Evolutionary conservation across 1,140 invertebrate genomes (phyloP).

Genomic region (Tribolium madens): DNA sequence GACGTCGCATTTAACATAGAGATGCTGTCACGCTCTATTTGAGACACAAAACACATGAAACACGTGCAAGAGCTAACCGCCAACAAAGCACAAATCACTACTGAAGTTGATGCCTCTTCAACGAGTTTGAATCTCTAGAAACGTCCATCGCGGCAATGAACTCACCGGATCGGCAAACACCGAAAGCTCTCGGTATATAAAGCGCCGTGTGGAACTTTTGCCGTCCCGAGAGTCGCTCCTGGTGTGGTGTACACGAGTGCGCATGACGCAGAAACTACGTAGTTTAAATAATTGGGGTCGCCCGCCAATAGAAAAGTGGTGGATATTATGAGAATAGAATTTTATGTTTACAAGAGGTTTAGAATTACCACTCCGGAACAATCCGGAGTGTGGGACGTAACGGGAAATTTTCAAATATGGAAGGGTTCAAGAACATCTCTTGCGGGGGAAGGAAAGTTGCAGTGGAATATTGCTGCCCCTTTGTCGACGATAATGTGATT

Average conservation of each 20-base stretch:
- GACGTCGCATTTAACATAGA: neutral
- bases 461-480: neutral
- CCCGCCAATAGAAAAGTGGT: slow-evolving; percentile 15
- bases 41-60: neutral
- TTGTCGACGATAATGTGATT: slow-evolving; percentile 13
- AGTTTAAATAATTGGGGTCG: slow-evolving; percentile 35
- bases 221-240: neutral
- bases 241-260: neutral
- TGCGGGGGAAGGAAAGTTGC: neutral
- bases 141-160: slow-evolving; percentile 13
- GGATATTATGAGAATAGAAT: slow-evolving; percentile 9
- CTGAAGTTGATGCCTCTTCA: slow-evolving; percentile 25
- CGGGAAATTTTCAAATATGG: neutral
- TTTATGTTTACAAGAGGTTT: slow-evolving; percentile 12
- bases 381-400: neutral
- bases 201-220: neutral
- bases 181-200: slow-evolving; percentile 11
- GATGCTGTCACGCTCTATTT: neutral
- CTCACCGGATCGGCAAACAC: slow-evolving; percentile 15
- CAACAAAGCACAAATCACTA: slow-evolving; percentile 28
- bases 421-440: neutral
- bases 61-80: neutral
- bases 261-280: slow-evolving; percentile 17
- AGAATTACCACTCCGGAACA: slow-evolving; percentile 4
- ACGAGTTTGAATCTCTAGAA: slow-evolving; percentile 36